Percentiles rank a stretch among this genome's conserved stretches.
phyloP scores from a whole-genome alignment of 2,797 vertebrate species.

The Lepus townsendii region DNA sequence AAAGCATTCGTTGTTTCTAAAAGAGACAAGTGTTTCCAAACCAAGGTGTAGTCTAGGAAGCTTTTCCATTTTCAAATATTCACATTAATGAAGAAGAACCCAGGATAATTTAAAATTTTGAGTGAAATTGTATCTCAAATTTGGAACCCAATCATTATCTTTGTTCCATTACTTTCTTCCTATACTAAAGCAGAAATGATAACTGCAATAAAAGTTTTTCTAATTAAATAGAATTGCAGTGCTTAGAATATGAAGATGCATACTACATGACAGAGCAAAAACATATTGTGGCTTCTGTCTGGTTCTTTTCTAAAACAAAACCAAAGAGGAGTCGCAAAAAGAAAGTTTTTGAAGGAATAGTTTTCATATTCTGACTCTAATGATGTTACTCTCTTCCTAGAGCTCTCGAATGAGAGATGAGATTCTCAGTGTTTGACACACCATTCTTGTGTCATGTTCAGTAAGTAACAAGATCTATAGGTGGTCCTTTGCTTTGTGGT shows the following conservation, averaged over 20 bases:
- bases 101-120: background rate
- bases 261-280: background rate
- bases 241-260: background rate
- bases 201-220: background rate
- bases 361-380: slow-evolving; percentile 24
- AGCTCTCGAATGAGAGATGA: background rate
- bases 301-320: background rate
- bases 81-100: background rate
- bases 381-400: background rate
- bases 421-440: background rate
- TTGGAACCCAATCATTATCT: background rate
- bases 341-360: background rate
- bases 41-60: background rate
- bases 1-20: background rate
- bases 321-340: background rate
- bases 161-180: slow-evolving; percentile 11
- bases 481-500: background rate
- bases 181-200: slow-evolving; percentile 18
- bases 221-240: background rate
- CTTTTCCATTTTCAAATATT: background rate
- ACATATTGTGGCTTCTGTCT: background rate
- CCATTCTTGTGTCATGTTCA: too few relatives aligned
- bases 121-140: slow-evolving; percentile 7
- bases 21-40: background rate
- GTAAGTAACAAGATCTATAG: background rate